These are phyloP conservation scores for Dromaius novaehollandiae DNA, from an alignment of 2,113 vertebrate genomes.

Conservation along the genomic window DNA sequence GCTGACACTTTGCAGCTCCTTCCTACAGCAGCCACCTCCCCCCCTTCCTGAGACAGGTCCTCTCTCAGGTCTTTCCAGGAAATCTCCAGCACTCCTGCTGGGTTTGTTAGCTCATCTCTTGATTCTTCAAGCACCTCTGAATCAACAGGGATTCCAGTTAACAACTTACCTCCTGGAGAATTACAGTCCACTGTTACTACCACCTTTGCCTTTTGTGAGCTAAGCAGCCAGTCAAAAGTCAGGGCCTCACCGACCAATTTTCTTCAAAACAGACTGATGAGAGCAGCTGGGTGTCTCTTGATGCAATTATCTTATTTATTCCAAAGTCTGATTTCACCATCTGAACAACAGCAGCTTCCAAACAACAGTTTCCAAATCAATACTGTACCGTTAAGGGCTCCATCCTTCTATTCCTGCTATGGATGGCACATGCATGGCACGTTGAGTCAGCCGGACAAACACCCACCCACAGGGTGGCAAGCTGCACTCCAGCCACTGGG, in stretches of 20 bases:
- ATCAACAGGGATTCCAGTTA: background rate
- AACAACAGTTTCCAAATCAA: background rate
- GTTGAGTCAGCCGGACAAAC: background rate
- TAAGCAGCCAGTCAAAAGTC: background rate
- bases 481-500: fast-evolving
- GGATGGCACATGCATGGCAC: background rate
- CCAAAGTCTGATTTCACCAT: background rate
- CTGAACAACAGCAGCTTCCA: background rate
- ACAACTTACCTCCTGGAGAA: background rate
- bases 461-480: fast-evolving
- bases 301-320: background rate
- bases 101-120: background rate
- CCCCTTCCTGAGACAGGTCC: background rate
- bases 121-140: background rate
- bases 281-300: background rate
- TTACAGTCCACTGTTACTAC: background rate
- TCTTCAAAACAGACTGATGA: background rate
- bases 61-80: background rate
- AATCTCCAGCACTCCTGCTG: background rate
- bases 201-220: background rate
- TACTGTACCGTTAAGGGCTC: background rate
- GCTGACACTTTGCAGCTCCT: background rate
- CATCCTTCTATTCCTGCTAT: background rate
- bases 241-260: background rate
- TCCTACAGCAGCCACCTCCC: background rate